Percentiles rank a stretch among this genome's conserved stretches.
Conservation (phyloP, 64 coral and sea anemone genomes). For the Montipora cactus region DNA sequence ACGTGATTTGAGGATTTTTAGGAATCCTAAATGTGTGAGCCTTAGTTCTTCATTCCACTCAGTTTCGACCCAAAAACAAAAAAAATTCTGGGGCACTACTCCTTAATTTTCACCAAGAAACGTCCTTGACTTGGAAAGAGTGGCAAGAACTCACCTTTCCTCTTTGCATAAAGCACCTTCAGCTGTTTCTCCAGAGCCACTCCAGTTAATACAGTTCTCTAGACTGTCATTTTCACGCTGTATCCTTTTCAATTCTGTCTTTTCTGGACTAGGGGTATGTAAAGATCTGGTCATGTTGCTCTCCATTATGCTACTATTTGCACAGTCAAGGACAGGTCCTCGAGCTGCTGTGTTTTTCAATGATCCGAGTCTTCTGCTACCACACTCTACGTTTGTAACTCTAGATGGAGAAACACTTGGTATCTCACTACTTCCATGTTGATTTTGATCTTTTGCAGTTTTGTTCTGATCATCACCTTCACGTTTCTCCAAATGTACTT, state of each 20-base stretch:
- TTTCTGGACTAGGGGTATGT: not conserved
- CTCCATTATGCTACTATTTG: not conserved
- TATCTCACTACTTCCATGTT: not conserved
- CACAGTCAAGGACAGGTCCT: not conserved
- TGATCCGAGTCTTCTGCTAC: not conserved
- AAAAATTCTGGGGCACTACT: too few relatives aligned
- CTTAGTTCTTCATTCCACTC: too few relatives aligned
- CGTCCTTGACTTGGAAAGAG: too few relatives aligned
- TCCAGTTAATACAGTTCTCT: constrained; percentile 2
- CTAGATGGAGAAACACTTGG: too few relatives aligned
- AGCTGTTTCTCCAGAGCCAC: not conserved
- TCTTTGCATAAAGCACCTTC: not conserved
- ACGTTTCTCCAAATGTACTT: not conserved
- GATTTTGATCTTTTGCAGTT: not conserved
- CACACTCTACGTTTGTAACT: not conserved
- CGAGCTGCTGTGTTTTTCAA: not conserved
- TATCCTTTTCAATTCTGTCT: constrained; percentile 18
- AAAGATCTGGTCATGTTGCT: not conserved
- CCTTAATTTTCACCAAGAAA: too few relatives aligned
- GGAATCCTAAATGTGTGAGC: too few relatives aligned
- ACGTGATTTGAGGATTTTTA: too few relatives aligned
- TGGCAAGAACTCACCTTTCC: not conserved
- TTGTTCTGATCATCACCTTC: not conserved
- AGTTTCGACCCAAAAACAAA: too few relatives aligned
- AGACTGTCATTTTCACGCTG: not conserved